phyloP scores from a whole-genome alignment of 2,797 vertebrate species.

The Halcyon smyrnensis region DNA sequence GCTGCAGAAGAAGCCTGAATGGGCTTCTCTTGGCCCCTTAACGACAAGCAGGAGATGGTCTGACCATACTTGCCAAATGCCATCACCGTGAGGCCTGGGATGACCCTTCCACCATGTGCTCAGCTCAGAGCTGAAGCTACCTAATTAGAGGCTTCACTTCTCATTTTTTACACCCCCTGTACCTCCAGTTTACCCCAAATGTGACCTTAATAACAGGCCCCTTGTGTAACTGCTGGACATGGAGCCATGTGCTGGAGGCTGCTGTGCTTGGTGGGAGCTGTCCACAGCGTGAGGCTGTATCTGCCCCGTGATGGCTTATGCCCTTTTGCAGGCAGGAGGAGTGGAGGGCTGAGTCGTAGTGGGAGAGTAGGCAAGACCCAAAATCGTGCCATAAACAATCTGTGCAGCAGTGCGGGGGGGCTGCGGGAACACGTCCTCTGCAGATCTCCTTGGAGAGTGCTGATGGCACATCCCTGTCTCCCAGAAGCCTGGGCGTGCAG shows the following conservation, averaged over 20 bases:
- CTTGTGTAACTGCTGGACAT: background rate
- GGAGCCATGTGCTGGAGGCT: background rate
- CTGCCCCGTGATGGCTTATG: background rate
- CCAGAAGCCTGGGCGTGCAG: background rate
- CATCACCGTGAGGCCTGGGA: too few species aligned
- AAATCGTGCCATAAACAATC: background rate
- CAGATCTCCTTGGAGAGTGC: background rate
- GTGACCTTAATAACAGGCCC: background rate
- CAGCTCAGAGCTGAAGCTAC: background rate
- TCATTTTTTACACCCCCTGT: background rate
- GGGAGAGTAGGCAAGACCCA: background rate
- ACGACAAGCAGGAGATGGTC: background rate
- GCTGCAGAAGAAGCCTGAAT: background rate
- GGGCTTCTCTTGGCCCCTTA: background rate
- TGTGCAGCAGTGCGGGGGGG: fast-evolving
- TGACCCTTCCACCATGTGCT: background rate
- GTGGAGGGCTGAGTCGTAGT: fast-evolving
- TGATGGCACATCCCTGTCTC: background rate
- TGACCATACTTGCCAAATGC: background rate
- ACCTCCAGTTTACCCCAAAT: background rate
- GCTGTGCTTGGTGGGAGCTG: background rate
- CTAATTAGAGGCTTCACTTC: background rate
- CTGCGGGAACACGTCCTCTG: background rate
- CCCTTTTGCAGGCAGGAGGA: background rate
- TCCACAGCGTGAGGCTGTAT: too few species aligned